Base-by-base conservation (phyloP, 2,797 vertebrate species). In the Tokudaia muenninki region DNA sequence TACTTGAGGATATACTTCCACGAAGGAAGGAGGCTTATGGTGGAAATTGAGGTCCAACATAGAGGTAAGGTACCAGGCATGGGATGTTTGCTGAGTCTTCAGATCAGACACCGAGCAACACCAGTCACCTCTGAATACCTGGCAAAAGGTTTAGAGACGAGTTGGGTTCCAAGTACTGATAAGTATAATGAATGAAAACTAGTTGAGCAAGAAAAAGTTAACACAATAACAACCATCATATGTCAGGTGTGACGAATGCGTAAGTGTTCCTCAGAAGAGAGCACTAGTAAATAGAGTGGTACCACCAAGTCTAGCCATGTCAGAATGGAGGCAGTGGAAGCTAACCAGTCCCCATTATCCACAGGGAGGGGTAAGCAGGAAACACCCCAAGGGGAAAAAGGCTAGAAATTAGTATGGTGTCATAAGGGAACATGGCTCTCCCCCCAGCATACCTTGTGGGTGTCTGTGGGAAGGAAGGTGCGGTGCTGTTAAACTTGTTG, bases 271-370 rank as follows among this genome's bases (percentile, higher is more conserved):
- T 74, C 11, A 34, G 19, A 65, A 12, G 41, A 22, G 44, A 8
- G 2, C 1, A 34, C 22, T 41, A 5, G 1, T 19, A 34, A 29
- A 4, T 0, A 44, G 77, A 9, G 2, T 2, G 8, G n/a, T 22
- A 57, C 17, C 29, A 2, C 4, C 13, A 26, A 22, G 37, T 41
- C 47, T 17, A 47, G 34, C 31, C 21, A 19, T 22, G 8, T 50
- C 26, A 47, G 55, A 52, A 21, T 24, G 78, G 24, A 59, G 63
- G 59, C 11, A 47, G 6, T 78, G 29, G 63, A 52, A 79, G n/a
- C 79, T 26, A 3, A 22, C 17, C 16, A 41, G 52, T 26, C 7
- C 2, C n/a, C 21, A 9, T 17, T 44, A 57, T 57, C 34, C 24
- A 31, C 3, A n/a, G 63, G 67, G n/a, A 80, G 61, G 13, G 37